Base-by-base conservation (phyloP, 1,140 invertebrate species). In the Drosophila busckii region DNA sequence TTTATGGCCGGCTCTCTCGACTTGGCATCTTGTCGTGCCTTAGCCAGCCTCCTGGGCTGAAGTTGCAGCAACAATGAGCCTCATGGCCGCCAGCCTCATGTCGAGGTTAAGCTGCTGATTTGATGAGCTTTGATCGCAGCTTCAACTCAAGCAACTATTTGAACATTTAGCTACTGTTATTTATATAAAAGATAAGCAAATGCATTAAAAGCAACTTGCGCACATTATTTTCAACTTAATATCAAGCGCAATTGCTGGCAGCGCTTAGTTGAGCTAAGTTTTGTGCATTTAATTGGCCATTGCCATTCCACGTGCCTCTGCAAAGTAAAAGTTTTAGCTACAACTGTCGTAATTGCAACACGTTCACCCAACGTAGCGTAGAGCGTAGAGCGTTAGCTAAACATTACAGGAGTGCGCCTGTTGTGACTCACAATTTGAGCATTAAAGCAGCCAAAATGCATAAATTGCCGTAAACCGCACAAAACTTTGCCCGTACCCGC, bases 371-470 rank as follows among this genome's bases (percentile, higher is more conserved):
- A 10, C 17, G 32, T 29, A 19, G 53, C 44, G 41, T 48, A 41
- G 38, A 54, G 44, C 45, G 61, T 53, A 53, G 71, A 46, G 50
- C 34, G 37, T 34, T 31, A 29, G 25, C 25, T 15, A 19, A 16
- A n/a, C n/a, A n/a, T n/a, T n/a, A n/a, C 7, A 26, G 35, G 22
- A 58, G 46, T 55, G 59, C 46, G 56, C 35, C 68, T 78, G 73
- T 69, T 80, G 75, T 82, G 75, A 82, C 55, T 82, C 75, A 82
- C 75, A 83, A 59, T 83, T 82, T 82, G 66, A 82, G 75, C 82
- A 82, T 75, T 82, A 83, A 82, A 80, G 40, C 53, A n/a, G n/a
- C 70, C 65, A 40, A 82, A 82, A 82, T 46, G 56, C 70, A 82
- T 82, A 82, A 83, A 82, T 83, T 70, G 56, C 69, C 65, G 65